These are phyloP conservation scores for Nematolebias whitei DNA, from an alignment of 2,113 vertebrate species.

Conservation along the genomic window DNA sequence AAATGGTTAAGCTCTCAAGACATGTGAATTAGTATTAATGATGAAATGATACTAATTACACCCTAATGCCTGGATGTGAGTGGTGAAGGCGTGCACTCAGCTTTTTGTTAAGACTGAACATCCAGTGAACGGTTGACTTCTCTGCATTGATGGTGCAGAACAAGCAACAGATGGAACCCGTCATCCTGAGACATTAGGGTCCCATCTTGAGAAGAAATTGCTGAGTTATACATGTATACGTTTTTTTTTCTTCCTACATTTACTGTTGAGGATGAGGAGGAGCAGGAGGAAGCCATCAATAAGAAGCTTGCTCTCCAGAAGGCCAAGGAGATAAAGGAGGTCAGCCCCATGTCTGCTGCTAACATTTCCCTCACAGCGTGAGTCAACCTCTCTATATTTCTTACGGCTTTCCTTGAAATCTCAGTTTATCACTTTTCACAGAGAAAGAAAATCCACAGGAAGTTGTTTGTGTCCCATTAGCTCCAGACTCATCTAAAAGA, in stretches of 20 bases:
- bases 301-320: conserved; percentile 96
- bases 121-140: too few species aligned
- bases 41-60: too few species aligned
- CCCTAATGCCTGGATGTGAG: too few species aligned
- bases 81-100: too few species aligned
- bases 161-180: too few species aligned
- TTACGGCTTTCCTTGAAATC: not conserved
- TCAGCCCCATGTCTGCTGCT: conserved; percentile 94
- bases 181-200: too few species aligned
- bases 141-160: too few species aligned
- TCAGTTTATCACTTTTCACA: not conserved
- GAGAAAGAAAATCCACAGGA: not conserved
- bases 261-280: conserved; percentile 89
- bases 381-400: conserved; percentile 68
- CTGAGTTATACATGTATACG: not conserved
- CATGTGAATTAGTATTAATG: too few species aligned
- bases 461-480: not conserved
- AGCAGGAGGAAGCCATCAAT: conserved; percentile 95
- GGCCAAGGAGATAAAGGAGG: conserved; percentile 95
- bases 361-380: conserved; percentile 96
- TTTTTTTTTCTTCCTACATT: not conserved
- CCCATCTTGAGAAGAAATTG: too few species aligned
- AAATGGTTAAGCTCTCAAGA: too few species aligned
- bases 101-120: too few species aligned
- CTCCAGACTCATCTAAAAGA: not conserved